Base-by-base conservation (phyloP, 1,140 invertebrate species). In the Bacillus rossius region DNA sequence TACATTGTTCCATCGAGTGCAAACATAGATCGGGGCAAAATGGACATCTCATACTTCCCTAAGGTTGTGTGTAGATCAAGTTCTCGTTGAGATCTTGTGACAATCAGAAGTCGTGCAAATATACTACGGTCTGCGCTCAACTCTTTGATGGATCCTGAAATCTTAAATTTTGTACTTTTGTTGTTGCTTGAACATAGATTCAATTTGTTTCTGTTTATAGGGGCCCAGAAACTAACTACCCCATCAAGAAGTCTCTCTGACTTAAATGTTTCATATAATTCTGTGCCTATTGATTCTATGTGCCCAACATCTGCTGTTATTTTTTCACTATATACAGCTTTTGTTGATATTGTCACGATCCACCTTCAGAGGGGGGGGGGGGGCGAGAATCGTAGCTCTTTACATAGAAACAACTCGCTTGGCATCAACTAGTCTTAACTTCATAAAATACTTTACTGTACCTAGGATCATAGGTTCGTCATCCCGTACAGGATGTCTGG, bases 21-120 rank as follows among this genome's bases (percentile, higher is more conserved):
- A 53, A 53, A 53, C 51, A 53, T 40, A 29, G 51, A 53, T 34
- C 23, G 51, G 16, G 51, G 51, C 7, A 53, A n/a, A 53, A 53
- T 29, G 2, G 34, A 53, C 5, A 53, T 23, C 23, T 53, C 8
- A 34, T 53, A 53, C 23, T 53, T 26, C 13, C 51, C 3, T 29
- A 53, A 5, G 19, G 20, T 34, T 23, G 25, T 19, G 10, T 34
- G 51, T 34, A 53, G 8, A 10, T 29, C 51, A 7, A 53, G 8
- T 20, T 53, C 51, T 7, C 19, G 8, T 40, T 34, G 8, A 7
- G 51, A 29, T 53, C 23, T 26, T 40, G 51, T 19, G 2, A 53
- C 51, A 3, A 53, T 53, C 51, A 53, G 17, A 23, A 53, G 23
- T 26, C 20, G 23, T 34, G 51, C 23, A 20, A 53, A 53, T 45